Percentiles rank a stretch among this genome's conserved stretches.
These are phyloP conservation scores for Orthosia gracilis DNA, from an alignment of 2,888 invertebrate species.

Conservation along the genomic window DNA sequence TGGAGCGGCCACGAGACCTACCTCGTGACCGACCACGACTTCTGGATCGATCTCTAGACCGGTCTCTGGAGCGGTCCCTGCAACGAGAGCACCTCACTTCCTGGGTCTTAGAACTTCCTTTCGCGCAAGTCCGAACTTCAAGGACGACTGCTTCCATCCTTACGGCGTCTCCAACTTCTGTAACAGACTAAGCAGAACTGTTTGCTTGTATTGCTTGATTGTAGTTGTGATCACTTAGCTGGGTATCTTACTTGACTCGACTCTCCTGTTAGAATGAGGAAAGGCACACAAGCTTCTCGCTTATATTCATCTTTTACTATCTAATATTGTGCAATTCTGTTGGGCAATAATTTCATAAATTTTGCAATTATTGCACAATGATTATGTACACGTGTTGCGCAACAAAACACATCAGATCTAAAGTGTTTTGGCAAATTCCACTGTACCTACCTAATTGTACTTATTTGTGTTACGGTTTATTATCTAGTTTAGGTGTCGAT, in stretches of 20 bases:
- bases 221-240: neutral
- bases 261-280: slow-evolving; percentile 22
- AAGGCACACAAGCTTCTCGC: no score
- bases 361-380: slow-evolving; percentile 26
- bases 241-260: slow-evolving; percentile 23
- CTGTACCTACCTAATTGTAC: no score
- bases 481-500: no score
- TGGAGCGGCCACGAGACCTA: slow-evolving; percentile 34
- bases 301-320: slow-evolving; percentile 5
- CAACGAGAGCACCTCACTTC: slow-evolving; percentile 51
- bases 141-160: slow-evolving; percentile 49
- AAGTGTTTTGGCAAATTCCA: neutral
- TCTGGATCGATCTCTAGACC: slow-evolving; percentile 22
- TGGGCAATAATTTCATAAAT: slow-evolving; percentile 29
- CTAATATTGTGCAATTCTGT: neutral
- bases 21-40: slow-evolving; percentile 21
- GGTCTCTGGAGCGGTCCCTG: slow-evolving; percentile 49
- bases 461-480: no score
- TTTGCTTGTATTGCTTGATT: slow-evolving; percentile 12
- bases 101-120: slow-evolving; percentile 26
- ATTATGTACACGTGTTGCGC: slow-evolving; percentile 9
- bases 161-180: no score
- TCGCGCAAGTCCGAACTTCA: slow-evolving; percentile 17
- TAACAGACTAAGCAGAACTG: slow-evolving; percentile 53
- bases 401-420: neutral